phyloP scores from a whole-genome alignment of 2,797 vertebrate genomes.

The Vireo griseus region DNA sequence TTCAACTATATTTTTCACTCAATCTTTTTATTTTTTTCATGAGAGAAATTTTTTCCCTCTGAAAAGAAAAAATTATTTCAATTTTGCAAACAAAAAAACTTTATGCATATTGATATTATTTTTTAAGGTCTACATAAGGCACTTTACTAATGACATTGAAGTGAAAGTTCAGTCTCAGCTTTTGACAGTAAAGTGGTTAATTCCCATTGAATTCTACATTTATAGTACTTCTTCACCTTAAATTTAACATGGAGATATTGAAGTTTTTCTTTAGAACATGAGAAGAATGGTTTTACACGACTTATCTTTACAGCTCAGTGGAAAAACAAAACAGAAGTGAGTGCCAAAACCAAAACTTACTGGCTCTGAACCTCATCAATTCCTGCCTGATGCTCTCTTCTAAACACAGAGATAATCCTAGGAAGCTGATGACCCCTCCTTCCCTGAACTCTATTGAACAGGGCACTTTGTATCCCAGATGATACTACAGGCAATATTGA shows the following conservation, averaged over 20 bases:
- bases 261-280: constrained; percentile 20
- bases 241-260: constrained; percentile 27
- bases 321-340: constrained; percentile 34
- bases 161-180: neutral
- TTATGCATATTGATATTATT: neutral
- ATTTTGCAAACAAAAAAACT: neutral
- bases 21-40: neutral
- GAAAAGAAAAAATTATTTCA: neutral
- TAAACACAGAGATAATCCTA: constrained; percentile 6
- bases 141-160: neutral
- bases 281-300: constrained; percentile 25
- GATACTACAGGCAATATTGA: neutral
- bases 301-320: constrained; percentile 23
- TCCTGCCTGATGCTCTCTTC: constrained; percentile 6
- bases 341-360: constrained; percentile 2
- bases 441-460: constrained; percentile 12
- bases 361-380: constrained; percentile 7
- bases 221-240: constrained; percentile 35
- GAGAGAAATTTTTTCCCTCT: neutral
- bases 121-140: neutral
- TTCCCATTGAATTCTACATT: constrained; percentile 43
- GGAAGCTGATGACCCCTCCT: neutral
- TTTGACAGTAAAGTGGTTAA: constrained; percentile 66
- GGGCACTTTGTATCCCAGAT: neutral
- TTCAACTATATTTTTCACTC: neutral